Percentiles rank a stretch among this genome's conserved stretches.
Evolutionary conservation across 2,888 invertebrate genomes (phyloP).

Genomic region (Spicauda simplicius): DNA sequence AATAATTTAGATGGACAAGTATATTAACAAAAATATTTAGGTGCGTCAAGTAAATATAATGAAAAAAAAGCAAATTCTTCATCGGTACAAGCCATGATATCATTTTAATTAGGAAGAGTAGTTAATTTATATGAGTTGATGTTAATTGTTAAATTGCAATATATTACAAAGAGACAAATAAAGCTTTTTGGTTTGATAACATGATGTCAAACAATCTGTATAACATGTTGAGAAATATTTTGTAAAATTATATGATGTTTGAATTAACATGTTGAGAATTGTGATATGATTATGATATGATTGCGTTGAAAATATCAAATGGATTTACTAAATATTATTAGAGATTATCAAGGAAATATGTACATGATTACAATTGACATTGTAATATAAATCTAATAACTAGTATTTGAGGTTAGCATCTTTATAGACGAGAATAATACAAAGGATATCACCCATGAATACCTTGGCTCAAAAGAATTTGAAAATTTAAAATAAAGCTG

Average conservation of each 20-base stretch:
- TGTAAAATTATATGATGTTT: not conserved
- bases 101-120: slow-evolving; percentile 57
- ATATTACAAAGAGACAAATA: not conserved
- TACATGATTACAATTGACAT: not conserved
- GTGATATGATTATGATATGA: no score
- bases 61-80: slow-evolving; percentile 41
- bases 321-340: not conserved
- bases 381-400: not conserved
- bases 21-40: slow-evolving; percentile 44
- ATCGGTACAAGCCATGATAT: slow-evolving; percentile 60
- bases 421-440: not conserved
- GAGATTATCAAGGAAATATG: not conserved
- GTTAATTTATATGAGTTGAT: slow-evolving; percentile 4
- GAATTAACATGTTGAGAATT: not conserved
- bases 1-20: slow-evolving; percentile 47
- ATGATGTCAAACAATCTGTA: slow-evolving; percentile 27
- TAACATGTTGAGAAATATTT: not conserved
- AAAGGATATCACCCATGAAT: not conserved
- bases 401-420: not conserved
- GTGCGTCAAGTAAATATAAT: slow-evolving; percentile 41
- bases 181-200: not conserved
- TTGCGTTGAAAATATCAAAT: not conserved
- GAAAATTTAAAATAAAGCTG: not conserved
- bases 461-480: not conserved
- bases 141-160: not conserved